phyloP scores from a whole-genome alignment of 1,140 invertebrate genomes.

The Stratiolaelaps scimitus region DNA sequence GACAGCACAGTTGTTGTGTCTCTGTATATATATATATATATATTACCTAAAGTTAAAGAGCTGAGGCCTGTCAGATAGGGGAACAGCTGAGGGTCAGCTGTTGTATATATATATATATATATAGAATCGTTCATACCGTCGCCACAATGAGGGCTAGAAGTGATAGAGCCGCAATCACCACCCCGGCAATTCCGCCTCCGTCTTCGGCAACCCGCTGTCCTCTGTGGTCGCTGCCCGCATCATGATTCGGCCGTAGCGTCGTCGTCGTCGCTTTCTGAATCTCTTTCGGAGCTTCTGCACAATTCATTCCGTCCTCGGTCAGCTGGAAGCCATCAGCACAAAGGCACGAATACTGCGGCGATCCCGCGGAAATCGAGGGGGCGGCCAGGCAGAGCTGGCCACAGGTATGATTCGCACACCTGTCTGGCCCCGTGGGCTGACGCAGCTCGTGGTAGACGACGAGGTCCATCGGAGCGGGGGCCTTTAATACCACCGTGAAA shows the following conservation, averaged over 20 bases:
- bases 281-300: not conserved
- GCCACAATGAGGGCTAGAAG: not conserved
- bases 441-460: constrained; percentile 65
- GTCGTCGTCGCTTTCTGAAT: not conserved
- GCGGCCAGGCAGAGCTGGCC: constrained; percentile 31
- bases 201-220: not conserved
- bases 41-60: too few relatives aligned
- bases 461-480: constrained; percentile 59
- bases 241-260: not conserved
- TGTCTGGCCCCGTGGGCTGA: constrained; percentile 47
- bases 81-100: too few relatives aligned
- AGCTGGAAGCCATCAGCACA: constrained; percentile 24
- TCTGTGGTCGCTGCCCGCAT: too few relatives aligned
- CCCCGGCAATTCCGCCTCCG: not conserved
- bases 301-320: not conserved
- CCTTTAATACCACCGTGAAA: not conserved
- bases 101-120: too few relatives aligned
- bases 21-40: too few relatives aligned
- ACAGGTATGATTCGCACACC: constrained; percentile 27
- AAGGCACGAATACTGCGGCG: constrained; percentile 15
- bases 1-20: too few relatives aligned
- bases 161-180: not conserved
- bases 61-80: too few relatives aligned
- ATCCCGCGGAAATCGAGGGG: not conserved
- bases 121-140: not conserved